A percentile compares a stretch with the other conserved stretches of the same genome.
phyloP scores from a whole-genome alignment of 2,888 invertebrate species.

The Drosophila greeni region DNA sequence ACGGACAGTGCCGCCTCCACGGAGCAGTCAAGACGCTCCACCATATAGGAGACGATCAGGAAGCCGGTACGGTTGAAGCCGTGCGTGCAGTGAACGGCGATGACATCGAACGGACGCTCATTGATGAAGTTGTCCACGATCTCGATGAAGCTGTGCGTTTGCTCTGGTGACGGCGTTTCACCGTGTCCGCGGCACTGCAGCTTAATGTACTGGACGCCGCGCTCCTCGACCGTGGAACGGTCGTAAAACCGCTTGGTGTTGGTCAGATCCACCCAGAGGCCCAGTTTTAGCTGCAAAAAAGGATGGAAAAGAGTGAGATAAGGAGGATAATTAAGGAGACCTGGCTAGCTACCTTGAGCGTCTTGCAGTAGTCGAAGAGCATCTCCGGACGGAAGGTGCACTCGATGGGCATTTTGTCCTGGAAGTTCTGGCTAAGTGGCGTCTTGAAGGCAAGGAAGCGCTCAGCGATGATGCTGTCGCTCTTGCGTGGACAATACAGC shows the following conservation, averaged over 20 bases:
- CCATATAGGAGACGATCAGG: slow-evolving; percentile 93
- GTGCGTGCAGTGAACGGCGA: slow-evolving; percentile 95
- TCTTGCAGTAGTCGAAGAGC: slow-evolving; percentile 89
- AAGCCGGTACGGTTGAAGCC: slow-evolving; percentile 99
- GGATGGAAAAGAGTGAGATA: neutral
- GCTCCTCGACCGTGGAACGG: slow-evolving; percentile 86
- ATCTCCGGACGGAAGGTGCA: slow-evolving; percentile 92
- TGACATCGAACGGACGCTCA: slow-evolving; percentile 86
- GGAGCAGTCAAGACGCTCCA: slow-evolving; percentile 89
- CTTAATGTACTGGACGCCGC: slow-evolving; percentile 91
- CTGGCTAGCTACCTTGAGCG: slow-evolving; percentile 83
- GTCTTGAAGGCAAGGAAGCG: slow-evolving; percentile 89
- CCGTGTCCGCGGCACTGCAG: slow-evolving; percentile 94
- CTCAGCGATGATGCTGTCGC: slow-evolving; percentile 84
- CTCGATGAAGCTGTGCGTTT: slow-evolving; percentile 89
- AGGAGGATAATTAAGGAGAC: neutral
- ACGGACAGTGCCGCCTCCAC: slow-evolving; percentile 89
- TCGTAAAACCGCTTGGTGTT: slow-evolving; percentile 96
- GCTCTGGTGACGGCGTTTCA: slow-evolving; percentile 92
- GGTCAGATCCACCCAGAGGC: slow-evolving; percentile 97
- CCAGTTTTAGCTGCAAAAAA: slow-evolving; percentile 85
- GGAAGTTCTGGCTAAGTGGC: slow-evolving; percentile 89
- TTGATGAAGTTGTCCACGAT: slow-evolving; percentile 88
- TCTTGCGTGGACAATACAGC: slow-evolving; percentile 92
- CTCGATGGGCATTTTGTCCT: slow-evolving; percentile 90